Conservation (phyloP, 2,888 invertebrate species). For the Watsonalla binaria region DNA sequence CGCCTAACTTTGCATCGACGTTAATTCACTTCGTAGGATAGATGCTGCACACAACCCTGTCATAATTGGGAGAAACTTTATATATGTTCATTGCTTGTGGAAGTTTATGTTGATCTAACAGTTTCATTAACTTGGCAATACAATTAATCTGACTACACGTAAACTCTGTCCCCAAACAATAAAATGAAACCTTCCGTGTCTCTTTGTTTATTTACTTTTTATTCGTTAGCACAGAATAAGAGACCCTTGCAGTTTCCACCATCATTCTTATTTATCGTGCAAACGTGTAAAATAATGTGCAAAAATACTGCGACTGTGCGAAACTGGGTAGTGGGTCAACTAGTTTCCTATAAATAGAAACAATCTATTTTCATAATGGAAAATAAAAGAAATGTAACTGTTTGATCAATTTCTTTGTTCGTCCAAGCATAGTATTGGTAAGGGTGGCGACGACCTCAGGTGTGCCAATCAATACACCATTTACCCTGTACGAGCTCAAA, state of each 20-base stretch:
- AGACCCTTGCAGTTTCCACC: too few species aligned
- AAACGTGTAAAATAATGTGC: too few species aligned
- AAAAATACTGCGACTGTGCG: too few species aligned
- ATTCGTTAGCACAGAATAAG: too few species aligned
- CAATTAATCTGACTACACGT: too few species aligned
- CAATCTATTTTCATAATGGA: conserved; percentile 15
- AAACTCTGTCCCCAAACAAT: too few species aligned
- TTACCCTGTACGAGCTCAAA: conserved; percentile 26
- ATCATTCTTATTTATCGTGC: too few species aligned
- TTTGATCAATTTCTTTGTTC: conserved; percentile 40
- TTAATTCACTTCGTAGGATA: neutral
- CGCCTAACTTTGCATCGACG: conserved; percentile 1
- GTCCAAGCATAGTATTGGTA: conserved; percentile 49
- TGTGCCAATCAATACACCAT: conserved; percentile 55
- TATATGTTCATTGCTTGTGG: neutral
- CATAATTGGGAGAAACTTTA: neutral
- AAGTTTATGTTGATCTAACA: neutral
- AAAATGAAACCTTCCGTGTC: too few species aligned
- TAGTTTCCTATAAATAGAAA: conserved; percentile 14
- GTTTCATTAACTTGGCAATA: neutral
- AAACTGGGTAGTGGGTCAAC: too few species aligned
- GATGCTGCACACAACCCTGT: neutral
- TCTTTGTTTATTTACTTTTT: too few species aligned
- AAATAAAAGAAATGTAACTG: conserved; percentile 11
- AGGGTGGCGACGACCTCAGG: conserved; percentile 40